Percentiles rank a stretch among this genome's conserved stretches.
Evolutionary conservation across 2,113 vertebrate species (phyloP).

Genomic region (mouse (Mus musculus)): GRCm39 chr1:76518501-76519000

Average conservation of each 20-base stretch:
- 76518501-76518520: conserved; percentile 81
- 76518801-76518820: neutral
- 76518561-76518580: conserved; percentile 69
- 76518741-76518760: no score
- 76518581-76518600: conserved; percentile 61
- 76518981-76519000: neutral
- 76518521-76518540: conserved; percentile 78
- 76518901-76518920: neutral
- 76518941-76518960: neutral
- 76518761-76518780: neutral
- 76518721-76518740: neutral
- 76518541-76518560: conserved; percentile 75
- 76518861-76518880: neutral
- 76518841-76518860: neutral
- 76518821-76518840: neutral
- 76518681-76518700: neutral
- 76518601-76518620: conserved; percentile 7
- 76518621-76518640: neutral
- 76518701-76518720: neutral
- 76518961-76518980: neutral
- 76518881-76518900: neutral
- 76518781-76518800: neutral
- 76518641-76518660: conserved; percentile 29
- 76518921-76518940: neutral
- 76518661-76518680: neutral